Evolutionary conservation across 2,888 invertebrate genomes (phyloP), one percentile per base, ranked within the genome.

Genomic region (Caenorhabditis doughertyi): DNA sequence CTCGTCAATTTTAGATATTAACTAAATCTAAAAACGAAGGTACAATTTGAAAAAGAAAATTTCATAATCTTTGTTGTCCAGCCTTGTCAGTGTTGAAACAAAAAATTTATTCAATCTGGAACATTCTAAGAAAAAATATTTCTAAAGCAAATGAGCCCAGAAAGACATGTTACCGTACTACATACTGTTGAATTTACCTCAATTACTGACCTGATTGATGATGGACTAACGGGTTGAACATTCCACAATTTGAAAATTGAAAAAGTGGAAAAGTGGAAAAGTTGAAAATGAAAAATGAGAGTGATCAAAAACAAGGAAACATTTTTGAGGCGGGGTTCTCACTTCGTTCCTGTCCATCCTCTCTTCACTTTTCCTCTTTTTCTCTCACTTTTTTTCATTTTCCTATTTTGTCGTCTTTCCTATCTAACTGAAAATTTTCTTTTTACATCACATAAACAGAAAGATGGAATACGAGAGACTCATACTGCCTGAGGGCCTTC

Each of bases 231-330:
- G 4, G 5, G 44, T 44, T 44, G 56, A 18, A 56, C 56, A 56
- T 29, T 56, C 56, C 18, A 25, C 13, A 42, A 60, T 25, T 39
- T 39, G 39, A 11, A 39, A 13, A 8, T 16, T 16, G 39, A 4
- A 39, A 9, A n/a, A n/a, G n/a, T 5, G 25, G 60, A 42, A 60
- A 60, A 42, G 39, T 27, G 21, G 64, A 29, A 64, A 49, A 64
- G 29, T 58, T 71, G 27, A 18, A 49, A 71, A 42, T 42, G 55
- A 27, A 27, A 67, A 74, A 58, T 49, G 51, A 76, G 51, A 65
- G 72, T 47, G 51, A 76, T 60, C 49, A 67, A 68, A 67, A 76
- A 67, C 67, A 58, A 76, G 51, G 67, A 58, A 76, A 67, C 47
- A 67, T 56, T 51, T 35, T 44, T 18, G 65, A 58, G 39, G 53